Conservation (phyloP, 1,140 invertebrate species). For the Muscidifurax raptorellus region DNA sequence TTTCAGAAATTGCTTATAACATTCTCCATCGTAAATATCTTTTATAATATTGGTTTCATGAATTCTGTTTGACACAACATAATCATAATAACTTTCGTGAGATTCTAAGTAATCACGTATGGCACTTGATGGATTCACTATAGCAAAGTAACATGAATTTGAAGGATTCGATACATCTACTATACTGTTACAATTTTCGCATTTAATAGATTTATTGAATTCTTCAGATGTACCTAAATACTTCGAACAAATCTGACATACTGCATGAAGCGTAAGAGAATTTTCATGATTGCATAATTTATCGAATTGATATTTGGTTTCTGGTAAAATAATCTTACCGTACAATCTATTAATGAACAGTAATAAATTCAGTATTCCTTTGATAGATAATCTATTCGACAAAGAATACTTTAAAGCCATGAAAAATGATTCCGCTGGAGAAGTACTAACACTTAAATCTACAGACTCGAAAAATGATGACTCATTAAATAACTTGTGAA, state of each 20-base stretch:
- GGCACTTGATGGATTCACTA: background rate
- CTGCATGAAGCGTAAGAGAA: background rate
- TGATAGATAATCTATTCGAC: background rate
- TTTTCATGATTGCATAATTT: background rate
- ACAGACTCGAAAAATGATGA: too few species aligned
- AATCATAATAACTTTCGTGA: background rate
- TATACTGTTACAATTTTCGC: background rate
- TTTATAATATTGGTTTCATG: slow-evolving; percentile 19
- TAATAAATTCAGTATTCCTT: background rate
- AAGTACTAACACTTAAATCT: too few species aligned
- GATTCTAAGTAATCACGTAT: background rate
- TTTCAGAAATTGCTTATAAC: background rate
- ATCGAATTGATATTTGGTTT: slow-evolving; percentile 8
- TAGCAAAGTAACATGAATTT: background rate
- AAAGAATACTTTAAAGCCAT: slow-evolving; percentile 9
- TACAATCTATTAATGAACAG: slow-evolving; percentile 19
- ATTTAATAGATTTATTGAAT: background rate
- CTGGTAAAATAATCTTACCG: slow-evolving; percentile 20
- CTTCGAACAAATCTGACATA: background rate
- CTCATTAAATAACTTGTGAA: too few species aligned
- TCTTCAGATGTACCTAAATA: slow-evolving; percentile 3
- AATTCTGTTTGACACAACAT: background rate
- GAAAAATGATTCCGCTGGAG: too few species aligned
- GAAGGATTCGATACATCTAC: slow-evolving; percentile 1
- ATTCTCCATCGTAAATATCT: slow-evolving; percentile 5